Percentiles rank a stretch among this genome's conserved stretches.
phyloP scores from a whole-genome alignment of 2,113 vertebrate species.

The Puntigrus tetrazona region DNA sequence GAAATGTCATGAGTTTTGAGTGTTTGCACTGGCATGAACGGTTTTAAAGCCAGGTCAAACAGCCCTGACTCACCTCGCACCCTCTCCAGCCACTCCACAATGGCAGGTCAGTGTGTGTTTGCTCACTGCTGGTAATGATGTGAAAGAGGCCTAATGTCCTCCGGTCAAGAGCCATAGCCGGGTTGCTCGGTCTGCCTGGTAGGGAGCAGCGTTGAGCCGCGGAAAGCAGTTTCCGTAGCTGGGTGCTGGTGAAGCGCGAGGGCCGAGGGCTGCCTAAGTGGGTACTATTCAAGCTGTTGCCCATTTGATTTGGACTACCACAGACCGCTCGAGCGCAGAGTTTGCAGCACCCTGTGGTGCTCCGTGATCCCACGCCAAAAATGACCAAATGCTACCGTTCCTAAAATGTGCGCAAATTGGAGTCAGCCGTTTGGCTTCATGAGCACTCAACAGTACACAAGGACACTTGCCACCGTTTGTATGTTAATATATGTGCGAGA shows the following conservation, averaged over 20 bases:
- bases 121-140: constrained; percentile 57
- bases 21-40: neutral
- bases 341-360: constrained; percentile 79
- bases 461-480: constrained; percentile 56
- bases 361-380: constrained; percentile 74
- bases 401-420: constrained; percentile 77
- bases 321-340: constrained; percentile 76
- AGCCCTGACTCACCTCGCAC: constrained; percentile 21
- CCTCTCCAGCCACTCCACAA: constrained; percentile 19
- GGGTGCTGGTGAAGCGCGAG: constrained; percentile 68
- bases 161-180: constrained; percentile 38
- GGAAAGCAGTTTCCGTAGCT: constrained; percentile 57
- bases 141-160: constrained; percentile 52
- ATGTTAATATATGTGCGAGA: constrained; percentile 52
- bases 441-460: constrained; percentile 61
- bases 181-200: constrained; percentile 36
- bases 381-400: constrained; percentile 81
- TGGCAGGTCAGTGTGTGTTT: constrained; percentile 50
- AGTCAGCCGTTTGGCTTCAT: constrained; percentile 76
- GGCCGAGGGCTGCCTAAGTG: constrained; percentile 79
- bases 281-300: constrained; percentile 85
- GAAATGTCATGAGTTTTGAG: neutral
- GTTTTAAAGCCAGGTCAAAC: neutral
- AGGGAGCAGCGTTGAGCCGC: constrained; percentile 59
- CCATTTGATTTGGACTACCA: constrained; percentile 80